Base-by-base conservation (phyloP, 1,140 invertebrate species). In the Leptonema lineaticorne region DNA sequence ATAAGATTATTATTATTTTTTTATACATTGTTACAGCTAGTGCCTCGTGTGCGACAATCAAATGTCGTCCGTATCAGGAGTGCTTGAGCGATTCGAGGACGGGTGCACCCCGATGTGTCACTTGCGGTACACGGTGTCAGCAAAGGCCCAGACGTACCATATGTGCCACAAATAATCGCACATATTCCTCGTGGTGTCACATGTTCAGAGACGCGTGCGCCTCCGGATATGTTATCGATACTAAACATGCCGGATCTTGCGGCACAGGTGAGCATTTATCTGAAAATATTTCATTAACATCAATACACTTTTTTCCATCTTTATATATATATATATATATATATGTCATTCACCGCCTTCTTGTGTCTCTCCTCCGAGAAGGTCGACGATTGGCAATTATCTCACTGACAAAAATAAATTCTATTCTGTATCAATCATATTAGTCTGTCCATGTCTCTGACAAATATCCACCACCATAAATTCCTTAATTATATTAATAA, bases 181-280 rank as follows among this genome's bases (percentile, higher is more conserved):
- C 92, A 0, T 96, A 96, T 79, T 82, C 85, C 24, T 93, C 91
- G 45, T 94, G 92, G 89, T 96, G 94, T 81, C 88, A 94, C 71
- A 90, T 96, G 86, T 87, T 91, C 74, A 86, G 90, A 73, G 90
- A 92, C 72, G 87, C 93, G 0, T 97, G 94, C 78, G 84, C 83
- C 71, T 91, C 86, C n/a, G 90, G 91, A 27, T 86, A 86, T 69
- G 88, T 91, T 66, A 87, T 94, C 59, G 90, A 93, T 72, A 89
- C 91, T 2, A 84, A 88, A 74, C 85, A 91, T 74, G 82, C 86
- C 28, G 92, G 92, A 60, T 85, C 85, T 67, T 93, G 92, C 76
- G 67, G 58, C 8, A 16, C 67, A 41, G 67, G 70, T 72, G 37
- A 68, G n/a, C n/a, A n/a, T n/a, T n/a, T n/a, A n/a, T n/a, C n/a